These are phyloP conservation scores for Macroglossus sobrinus DNA, from an alignment of 2,113 vertebrate genomes.

Conservation along the genomic window DNA sequence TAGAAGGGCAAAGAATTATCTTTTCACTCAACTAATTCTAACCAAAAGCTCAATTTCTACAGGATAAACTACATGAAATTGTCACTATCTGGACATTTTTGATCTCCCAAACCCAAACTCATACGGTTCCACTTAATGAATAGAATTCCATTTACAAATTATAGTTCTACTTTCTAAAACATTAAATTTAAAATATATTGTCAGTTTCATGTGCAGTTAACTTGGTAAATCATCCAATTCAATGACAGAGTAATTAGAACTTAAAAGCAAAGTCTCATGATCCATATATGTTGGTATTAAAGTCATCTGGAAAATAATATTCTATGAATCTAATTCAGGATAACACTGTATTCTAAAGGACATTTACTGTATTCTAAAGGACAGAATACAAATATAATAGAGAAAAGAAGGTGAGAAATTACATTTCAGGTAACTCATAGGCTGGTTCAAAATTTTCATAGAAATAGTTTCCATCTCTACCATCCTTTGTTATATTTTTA, in stretches of 20 bases:
- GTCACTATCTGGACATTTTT: background rate
- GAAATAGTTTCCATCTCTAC: background rate
- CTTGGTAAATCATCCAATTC: background rate
- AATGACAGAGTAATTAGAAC: background rate
- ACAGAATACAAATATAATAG: background rate
- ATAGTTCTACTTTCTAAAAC: constrained; percentile 5
- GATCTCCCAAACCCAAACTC: background rate
- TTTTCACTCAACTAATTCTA: background rate
- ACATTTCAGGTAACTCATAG: background rate
- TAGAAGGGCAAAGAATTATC: background rate
- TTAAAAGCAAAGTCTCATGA: background rate
- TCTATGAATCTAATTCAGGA: background rate
- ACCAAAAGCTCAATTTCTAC: background rate
- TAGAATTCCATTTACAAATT: background rate
- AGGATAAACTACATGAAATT: background rate
- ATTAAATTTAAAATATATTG: background rate
- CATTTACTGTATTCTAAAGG: background rate
- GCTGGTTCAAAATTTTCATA: background rate
- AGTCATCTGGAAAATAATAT: background rate
- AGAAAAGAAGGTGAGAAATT: background rate
- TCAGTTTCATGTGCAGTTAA: background rate
- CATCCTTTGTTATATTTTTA: constrained; percentile 2
- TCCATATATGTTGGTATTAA: background rate
- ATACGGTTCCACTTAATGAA: background rate
- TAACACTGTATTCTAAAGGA: background rate